phyloP scores from a whole-genome alignment of 2,888 invertebrate genomes.

The Acheta domesticus region DNA sequence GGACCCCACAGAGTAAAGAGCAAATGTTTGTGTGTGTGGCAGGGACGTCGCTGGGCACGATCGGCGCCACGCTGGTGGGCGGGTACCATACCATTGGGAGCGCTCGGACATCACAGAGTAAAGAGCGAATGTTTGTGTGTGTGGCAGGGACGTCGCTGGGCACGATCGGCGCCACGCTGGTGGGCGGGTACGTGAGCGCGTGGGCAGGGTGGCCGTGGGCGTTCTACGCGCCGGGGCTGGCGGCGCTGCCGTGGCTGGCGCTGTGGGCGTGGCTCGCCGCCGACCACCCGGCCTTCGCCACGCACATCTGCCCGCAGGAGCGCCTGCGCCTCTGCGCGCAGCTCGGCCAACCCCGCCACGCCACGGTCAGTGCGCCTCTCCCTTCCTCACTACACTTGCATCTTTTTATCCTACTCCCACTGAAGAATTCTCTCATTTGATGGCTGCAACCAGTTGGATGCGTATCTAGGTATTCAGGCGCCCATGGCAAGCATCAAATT shows the following conservation, averaged over 20 bases:
- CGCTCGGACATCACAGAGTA: no score
- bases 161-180: conserved; percentile 73
- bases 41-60: conserved; percentile 84
- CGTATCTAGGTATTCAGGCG: no score
- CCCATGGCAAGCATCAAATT: no score
- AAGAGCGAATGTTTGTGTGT: conserved; percentile 43
- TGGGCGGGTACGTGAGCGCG: conserved; percentile 71
- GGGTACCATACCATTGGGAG: no score
- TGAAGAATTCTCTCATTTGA: no score
- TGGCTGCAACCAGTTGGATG: no score
- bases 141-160: conserved; percentile 85
- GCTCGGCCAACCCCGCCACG: neutral
- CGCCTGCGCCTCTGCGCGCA: neutral
- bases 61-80: conserved; percentile 71
- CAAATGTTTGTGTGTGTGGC: no score
- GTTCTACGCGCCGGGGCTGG: conserved; percentile 77
- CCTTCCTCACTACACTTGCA: no score
- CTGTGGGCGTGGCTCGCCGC: conserved; percentile 66
- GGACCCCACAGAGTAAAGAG: no score
- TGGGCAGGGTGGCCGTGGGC: conserved; percentile 71
- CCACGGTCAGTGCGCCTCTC: no score
- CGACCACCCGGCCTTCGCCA: conserved; percentile 47
- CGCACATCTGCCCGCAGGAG: neutral
- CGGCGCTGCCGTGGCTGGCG: conserved; percentile 69
- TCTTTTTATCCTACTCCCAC: no score